Conservation (phyloP, 1,140 invertebrate species). For the Uloborus diversus region DNA sequence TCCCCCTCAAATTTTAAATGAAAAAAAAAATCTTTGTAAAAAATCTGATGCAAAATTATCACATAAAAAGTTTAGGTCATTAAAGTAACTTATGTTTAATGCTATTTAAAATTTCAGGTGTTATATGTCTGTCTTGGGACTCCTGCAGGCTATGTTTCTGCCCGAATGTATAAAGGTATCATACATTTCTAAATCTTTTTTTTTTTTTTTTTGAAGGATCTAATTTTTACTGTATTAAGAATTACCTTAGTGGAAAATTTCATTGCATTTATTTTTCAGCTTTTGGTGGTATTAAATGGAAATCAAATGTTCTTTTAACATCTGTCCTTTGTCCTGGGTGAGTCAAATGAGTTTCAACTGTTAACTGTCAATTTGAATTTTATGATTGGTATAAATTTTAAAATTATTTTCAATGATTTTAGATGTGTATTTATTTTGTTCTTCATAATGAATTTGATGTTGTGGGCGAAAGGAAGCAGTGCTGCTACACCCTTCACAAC, state of each 20-base stretch:
- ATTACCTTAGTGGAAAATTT: not conserved
- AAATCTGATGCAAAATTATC: too few species aligned
- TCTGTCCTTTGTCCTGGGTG: constrained; percentile 93
- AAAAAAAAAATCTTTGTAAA: too few species aligned
- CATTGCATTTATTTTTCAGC: constrained; percentile 60
- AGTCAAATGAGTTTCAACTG: constrained; percentile 63
- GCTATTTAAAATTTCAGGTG: too few species aligned
- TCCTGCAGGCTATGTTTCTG: constrained; percentile 94
- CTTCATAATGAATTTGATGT: constrained; percentile 94
- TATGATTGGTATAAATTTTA: not conserved
- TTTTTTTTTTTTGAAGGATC: not conserved
- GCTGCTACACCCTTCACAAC: constrained; percentile 97
- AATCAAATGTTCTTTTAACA: constrained; percentile 95
- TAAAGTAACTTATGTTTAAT: too few species aligned
- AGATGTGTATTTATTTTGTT: constrained; percentile 95
- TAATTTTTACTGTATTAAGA: not conserved
- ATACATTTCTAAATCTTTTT: not conserved
- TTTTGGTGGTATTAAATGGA: constrained; percentile 98
- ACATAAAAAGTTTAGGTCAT: too few species aligned
- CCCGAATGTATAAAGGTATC: constrained; percentile 93
- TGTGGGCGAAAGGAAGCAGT: constrained; percentile 94
- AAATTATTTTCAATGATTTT: constrained; percentile 63
- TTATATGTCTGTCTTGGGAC: constrained; percentile 95
- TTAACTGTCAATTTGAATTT: too few species aligned
- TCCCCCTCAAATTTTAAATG: too few species aligned